Percentiles rank a stretch among this genome's conserved stretches.
Evolutionary conservation across 1,140 invertebrate genomes (phyloP).

Genomic region (Aphidius gifuensis): DNA sequence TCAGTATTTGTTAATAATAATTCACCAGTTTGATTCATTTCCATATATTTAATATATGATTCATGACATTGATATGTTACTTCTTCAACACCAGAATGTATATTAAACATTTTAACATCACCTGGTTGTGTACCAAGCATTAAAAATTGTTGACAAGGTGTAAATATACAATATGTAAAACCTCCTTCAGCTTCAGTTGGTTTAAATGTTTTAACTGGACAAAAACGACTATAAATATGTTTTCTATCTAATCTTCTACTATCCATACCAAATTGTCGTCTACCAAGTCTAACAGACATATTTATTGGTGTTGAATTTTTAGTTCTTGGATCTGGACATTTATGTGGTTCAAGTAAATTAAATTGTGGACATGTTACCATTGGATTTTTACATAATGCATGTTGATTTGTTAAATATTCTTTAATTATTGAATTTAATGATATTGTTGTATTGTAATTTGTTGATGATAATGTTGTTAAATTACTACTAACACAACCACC

Average conservation of each 20-base stretch:
- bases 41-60: conserved; percentile 77
- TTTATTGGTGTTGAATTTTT: conserved; percentile 70
- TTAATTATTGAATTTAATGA: conserved; percentile 91
- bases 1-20: conserved; percentile 82
- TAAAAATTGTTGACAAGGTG: conserved; percentile 74
- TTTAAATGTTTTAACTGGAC: conserved; percentile 79
- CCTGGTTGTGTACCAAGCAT: conserved; percentile 84
- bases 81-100: conserved; percentile 76
- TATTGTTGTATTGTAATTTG: conserved; percentile 54
- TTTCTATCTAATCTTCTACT: conserved; percentile 68
- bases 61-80: conserved; percentile 77
- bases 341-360: conserved; percentile 86
- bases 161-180: conserved; percentile 80
- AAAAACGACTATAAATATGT: conserved; percentile 85
- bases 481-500: conserved; percentile 24
- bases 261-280: conserved; percentile 58
- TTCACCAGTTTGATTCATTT: conserved; percentile 69
- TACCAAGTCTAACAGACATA: conserved; percentile 62
- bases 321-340: conserved; percentile 84
- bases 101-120: conserved; percentile 84
- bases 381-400: conserved; percentile 88
- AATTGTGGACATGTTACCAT: conserved; percentile 90
- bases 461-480: conserved; percentile 36
- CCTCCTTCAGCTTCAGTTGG: conserved; percentile 71
- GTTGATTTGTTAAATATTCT: conserved; percentile 93